Conservation (phyloP, 2,888 invertebrate genomes). For the Subacronicta megacephala region DNA sequence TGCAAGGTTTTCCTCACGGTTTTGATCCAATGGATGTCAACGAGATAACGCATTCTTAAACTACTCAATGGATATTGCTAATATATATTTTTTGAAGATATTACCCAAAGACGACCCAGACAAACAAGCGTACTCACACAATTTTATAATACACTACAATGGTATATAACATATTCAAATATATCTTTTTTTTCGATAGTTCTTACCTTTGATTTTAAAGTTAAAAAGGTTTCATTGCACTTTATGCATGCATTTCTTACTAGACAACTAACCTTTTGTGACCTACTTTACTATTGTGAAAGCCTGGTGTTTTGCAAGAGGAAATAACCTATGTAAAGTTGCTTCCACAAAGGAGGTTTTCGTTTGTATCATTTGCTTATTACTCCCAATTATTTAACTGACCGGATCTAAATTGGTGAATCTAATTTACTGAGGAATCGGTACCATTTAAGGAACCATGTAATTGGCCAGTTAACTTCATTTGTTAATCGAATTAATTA, state of each 20-base stretch:
- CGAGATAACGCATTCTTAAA: no score
- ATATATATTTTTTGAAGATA: no score
- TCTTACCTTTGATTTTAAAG: background rate
- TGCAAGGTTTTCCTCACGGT: no score
- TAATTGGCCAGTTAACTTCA: constrained; percentile 65
- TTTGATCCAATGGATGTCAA: no score
- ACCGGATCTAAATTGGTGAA: constrained; percentile 52
- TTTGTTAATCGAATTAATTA: constrained; percentile 66
- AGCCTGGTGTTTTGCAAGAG: constrained; percentile 21
- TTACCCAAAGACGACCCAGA: no score
- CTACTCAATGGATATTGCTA: no score
- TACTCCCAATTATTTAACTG: constrained; percentile 57
- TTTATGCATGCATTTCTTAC: constrained; percentile 24
- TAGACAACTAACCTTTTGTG: constrained; percentile 37
- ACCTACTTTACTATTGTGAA: constrained; percentile 47
- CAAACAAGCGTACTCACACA: no score
- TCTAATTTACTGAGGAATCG: constrained; percentile 55
- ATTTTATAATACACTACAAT: no score
- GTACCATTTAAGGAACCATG: constrained; percentile 62
- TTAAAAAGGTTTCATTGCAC: constrained; percentile 12
- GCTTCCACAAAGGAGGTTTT: constrained; percentile 30
- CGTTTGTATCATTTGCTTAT: constrained; percentile 50
- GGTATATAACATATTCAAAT: no score
- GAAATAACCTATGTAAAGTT: constrained; percentile 18
- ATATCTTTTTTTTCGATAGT: no score